Base-by-base conservation (phyloP, 2,113 vertebrate species). In the Aspiorhynchus laticeps region DNA sequence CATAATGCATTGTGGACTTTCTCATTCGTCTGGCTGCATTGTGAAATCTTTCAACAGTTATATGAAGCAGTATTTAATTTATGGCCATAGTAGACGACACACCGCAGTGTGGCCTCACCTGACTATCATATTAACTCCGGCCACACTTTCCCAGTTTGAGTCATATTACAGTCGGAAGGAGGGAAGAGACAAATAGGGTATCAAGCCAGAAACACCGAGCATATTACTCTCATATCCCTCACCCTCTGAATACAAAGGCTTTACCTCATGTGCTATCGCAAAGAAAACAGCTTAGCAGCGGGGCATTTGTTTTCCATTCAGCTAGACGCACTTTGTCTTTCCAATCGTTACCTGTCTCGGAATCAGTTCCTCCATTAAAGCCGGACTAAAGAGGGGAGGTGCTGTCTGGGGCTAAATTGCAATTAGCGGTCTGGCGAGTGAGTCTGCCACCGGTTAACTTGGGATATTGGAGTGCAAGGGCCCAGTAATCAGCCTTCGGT, bases 331-430 rank as follows among this genome's bases (percentile, higher is more conserved):
- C 96, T 99, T 98, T 97, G 97, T 97, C 97, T 97, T 97, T 97
- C 97, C 97, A 97, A 97, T 97, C 96, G 97, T 97, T 98, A 99
- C 97, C 97, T 98, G 98, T 96, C 96, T 95, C 56, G 87, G 94
- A 97, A 97, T 98, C 97, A 97, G 97, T 97, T 97, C 96, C 97
- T 97, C 97, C 96, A 97, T 98, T 99, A 98, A 96, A 95, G 95
- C 91, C 41, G 96, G 96, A 96, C 96, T 96, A 96, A 96, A 97
- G 96, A 96, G 96, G 97, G 93, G 96, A 97, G 97, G 96, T 96
- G 96, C 97, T 97, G 97, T 98, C 97, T 97, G 93, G 96, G 96
- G 96, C 97, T 98, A 98, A 99, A 98, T 99, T 99, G 97, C 97
- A 98, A 99, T 99, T 99, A 99, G 97, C 95, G 95, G 96, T 96